Conservation (phyloP, 2,797 vertebrate genomes). For the Forpus xanthops region DNA sequence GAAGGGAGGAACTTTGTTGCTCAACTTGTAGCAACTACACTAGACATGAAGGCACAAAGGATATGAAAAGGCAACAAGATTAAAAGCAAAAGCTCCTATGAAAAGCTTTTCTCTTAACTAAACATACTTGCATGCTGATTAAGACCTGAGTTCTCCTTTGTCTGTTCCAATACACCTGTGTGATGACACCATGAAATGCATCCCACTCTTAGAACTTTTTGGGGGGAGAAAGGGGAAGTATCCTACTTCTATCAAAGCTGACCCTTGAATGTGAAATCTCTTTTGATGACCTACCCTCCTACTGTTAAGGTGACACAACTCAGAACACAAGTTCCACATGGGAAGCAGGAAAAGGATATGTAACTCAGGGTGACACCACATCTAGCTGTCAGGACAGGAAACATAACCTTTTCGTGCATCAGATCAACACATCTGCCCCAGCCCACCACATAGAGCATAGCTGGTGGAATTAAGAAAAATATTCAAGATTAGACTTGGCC, state of each 20-base stretch:
- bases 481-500: fast-evolving
- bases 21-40: neutral
- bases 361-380: neutral
- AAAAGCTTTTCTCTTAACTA: neutral
- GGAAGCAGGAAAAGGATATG: neutral
- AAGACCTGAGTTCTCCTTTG: neutral
- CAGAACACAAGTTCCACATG: fast-evolving
- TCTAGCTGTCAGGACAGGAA: neutral
- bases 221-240: neutral
- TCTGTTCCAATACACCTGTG: neutral
- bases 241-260: neutral
- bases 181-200: neutral
- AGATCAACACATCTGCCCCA: neutral
- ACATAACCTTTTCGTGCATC: fast-evolving
- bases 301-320: neutral
- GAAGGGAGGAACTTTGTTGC: neutral
- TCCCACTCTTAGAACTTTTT: neutral
- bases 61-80: neutral
- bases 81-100: neutral
- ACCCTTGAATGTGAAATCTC: neutral
- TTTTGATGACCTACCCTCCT: neutral
- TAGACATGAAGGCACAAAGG: neutral
- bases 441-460: neutral
- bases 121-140: neutral
- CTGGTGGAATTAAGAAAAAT: neutral